Evolutionary conservation across 1,140 invertebrate species (phyloP).

Genomic region (Neotoxoptera formosana): DNA sequence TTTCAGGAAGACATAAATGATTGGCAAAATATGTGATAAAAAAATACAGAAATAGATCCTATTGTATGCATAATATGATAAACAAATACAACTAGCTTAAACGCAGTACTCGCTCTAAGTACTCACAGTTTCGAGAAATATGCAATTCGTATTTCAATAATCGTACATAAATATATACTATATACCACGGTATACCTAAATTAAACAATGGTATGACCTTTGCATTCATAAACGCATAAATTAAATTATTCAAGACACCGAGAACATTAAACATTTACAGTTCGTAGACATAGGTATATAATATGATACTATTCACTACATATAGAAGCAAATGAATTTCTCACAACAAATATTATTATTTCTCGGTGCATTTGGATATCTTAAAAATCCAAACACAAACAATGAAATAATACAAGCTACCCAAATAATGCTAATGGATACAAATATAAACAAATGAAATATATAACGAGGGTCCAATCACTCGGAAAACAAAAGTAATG

Average conservation of each 20-base stretch:
- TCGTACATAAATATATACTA: background rate
- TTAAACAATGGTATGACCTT: background rate
- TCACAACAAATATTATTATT: background rate
- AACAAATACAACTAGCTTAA: background rate
- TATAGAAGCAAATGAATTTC: background rate
- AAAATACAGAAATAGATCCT: background rate
- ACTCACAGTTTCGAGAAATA: background rate
- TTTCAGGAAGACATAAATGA: background rate
- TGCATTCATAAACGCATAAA: background rate
- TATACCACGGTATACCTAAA: background rate
- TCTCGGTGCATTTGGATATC: background rate
- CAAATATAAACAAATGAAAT: background rate
- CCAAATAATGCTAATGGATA: background rate
- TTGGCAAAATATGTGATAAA: background rate
- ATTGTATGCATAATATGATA: too few species aligned
- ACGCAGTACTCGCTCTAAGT: background rate
- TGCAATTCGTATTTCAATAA: background rate
- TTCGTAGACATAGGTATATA: background rate
- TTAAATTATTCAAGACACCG: background rate
- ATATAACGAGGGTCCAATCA: background rate
- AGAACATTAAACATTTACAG: background rate
- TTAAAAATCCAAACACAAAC: background rate
- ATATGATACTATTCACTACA: background rate
- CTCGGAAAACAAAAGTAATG: background rate
- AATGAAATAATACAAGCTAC: background rate